Evolutionary conservation across 2,888 invertebrate genomes (phyloP), one percentile per base, ranked within the genome.

Genomic region (Eremobia ochroleuca): DNA sequence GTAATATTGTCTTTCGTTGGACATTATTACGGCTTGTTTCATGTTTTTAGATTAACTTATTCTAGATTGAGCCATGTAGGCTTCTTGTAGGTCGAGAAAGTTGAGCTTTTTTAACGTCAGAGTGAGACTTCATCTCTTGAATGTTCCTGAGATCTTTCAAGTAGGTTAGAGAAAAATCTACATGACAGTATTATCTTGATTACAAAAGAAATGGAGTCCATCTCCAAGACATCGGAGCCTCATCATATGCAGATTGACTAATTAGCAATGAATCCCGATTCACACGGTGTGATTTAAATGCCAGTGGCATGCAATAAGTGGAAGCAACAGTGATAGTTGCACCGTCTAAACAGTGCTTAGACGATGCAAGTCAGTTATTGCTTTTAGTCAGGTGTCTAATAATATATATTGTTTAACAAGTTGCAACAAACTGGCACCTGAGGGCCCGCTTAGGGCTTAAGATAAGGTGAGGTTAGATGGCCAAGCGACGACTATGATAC

Each of bases 1-100:
- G 96, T 95, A 86, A 86, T 59, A 13, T 64, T 73, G 76, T 77
- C 69, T 61, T 49, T 52, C 13, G 5, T 73, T 61, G 21, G 70
- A 61, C 52, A 69, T 78, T 71, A n/a, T 73, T 34, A 61, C 55
- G 37, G 64, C 59, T 64, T 37, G 37, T 37, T 70, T 37, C 8
- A 58, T 65, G 64, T 5, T 61, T 49, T 25, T 55, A 64, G 66
- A n/a, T 73, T 67, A 71, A 43, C 37, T 49, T 25, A 68, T 86
- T 74, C 55, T 55, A 68, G 64, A 73, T 68, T 43, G 34, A 64
- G 52, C 40, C 5, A 61, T 21, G 2, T 11, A 61, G 4, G 31
- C 31, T 59, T 61, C 61, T 15, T 46, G 40, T 64, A 68, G 25
- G 31, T 77, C 37, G 25, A 61, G 46, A 70, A 46, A 25, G 31